Conservation (phyloP, 1,140 invertebrate species). For the Leptoteleia sp. region DNA sequence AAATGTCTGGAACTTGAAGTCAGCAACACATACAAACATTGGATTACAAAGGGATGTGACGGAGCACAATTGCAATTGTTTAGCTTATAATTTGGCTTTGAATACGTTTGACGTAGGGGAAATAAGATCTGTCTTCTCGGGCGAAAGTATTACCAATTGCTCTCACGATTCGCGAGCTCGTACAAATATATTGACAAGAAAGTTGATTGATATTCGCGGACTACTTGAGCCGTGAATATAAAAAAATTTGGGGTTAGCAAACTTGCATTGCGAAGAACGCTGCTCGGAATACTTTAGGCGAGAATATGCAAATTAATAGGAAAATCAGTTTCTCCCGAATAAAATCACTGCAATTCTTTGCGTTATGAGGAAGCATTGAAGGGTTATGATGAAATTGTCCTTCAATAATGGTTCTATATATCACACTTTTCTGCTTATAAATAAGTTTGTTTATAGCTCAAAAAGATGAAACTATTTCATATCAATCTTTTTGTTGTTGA, state of each 20-base stretch:
- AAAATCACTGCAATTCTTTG: constrained; percentile 51
- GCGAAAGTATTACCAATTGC: constrained; percentile 73
- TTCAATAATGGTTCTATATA: background rate
- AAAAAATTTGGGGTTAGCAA: constrained; percentile 54
- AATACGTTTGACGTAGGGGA: background rate
- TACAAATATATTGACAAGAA: constrained; percentile 73
- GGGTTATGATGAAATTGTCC: constrained; percentile 17
- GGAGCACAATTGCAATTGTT: background rate
- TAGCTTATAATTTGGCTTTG: background rate
- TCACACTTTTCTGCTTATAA: too few relatives aligned
- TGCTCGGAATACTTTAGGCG: constrained; percentile 66
- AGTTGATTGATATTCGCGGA: constrained; percentile 79
- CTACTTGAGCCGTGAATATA: constrained; percentile 71
- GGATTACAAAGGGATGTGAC: background rate
- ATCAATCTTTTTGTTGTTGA: too few relatives aligned
- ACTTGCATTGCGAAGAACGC: background rate
- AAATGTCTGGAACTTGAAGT: too few relatives aligned
- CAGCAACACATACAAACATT: background rate
- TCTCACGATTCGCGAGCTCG: constrained; percentile 73
- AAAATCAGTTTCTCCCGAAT: constrained; percentile 28
- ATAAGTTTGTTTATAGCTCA: too few relatives aligned
- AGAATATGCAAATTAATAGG: constrained; percentile 76
- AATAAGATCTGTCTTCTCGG: constrained; percentile 1
- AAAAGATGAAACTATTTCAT: too few relatives aligned
- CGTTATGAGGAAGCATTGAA: constrained; percentile 71